Evolutionary conservation across 2,888 invertebrate species (phyloP).

Genomic region (Napeogenes inachia): DNA sequence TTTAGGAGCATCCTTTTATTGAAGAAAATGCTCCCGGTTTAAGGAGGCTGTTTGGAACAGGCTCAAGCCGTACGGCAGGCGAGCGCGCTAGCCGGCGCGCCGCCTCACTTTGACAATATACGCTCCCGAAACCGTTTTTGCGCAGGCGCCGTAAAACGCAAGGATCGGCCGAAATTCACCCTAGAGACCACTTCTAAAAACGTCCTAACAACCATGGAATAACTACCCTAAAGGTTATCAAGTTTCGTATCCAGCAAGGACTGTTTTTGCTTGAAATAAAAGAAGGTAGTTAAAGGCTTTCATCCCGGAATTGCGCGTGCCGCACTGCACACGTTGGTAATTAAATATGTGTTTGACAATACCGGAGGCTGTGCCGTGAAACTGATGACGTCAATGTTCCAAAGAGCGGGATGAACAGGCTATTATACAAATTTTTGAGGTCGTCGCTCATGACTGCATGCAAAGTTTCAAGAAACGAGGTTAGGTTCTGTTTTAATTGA

Average conservation of each 20-base stretch:
- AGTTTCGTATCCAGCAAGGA: slow-evolving; percentile 20
- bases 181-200: slow-evolving; percentile 35
- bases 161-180: slow-evolving; percentile 72
- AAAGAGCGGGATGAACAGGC: slow-evolving; percentile 39
- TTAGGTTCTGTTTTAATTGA: slow-evolving; percentile 17
- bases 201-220: slow-evolving; percentile 34
- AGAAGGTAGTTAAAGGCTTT: slow-evolving; percentile 27
- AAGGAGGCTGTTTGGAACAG: slow-evolving; percentile 51
- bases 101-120: slow-evolving; percentile 66
- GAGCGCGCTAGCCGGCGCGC: slow-evolving; percentile 77
- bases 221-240: slow-evolving; percentile 26
- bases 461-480: slow-evolving; percentile 23
- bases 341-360: slow-evolving; percentile 77
- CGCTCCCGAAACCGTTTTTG: slow-evolving; percentile 51
- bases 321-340: slow-evolving; percentile 77
- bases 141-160: slow-evolving; percentile 65
- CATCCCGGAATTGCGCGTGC: slow-evolving; percentile 62
- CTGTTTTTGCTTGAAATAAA: slow-evolving; percentile 20
- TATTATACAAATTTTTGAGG: slow-evolving; percentile 34
- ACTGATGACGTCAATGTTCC: slow-evolving; percentile 68
- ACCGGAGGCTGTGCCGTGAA: slow-evolving; percentile 61
- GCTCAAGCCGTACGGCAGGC: slow-evolving; percentile 70
- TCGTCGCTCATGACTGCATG: slow-evolving; percentile 16
- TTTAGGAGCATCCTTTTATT: slow-evolving; percentile 58
- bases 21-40: slow-evolving; percentile 49